These are phyloP conservation scores for Florisuga fusca DNA, from an alignment of 2,797 vertebrate species.

Conservation along the genomic window DNA sequence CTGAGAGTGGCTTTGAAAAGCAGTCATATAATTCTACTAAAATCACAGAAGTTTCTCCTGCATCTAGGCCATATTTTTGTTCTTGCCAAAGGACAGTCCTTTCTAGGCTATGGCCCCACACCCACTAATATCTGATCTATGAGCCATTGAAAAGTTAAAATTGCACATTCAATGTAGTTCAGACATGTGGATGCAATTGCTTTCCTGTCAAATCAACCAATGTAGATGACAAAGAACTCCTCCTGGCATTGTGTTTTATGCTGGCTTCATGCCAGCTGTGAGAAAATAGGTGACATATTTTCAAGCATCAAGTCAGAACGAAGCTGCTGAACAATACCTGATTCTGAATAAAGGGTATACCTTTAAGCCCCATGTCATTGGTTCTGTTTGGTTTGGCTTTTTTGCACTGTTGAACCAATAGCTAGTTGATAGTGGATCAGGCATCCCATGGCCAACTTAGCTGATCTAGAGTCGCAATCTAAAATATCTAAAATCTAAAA, in stretches of 20 bases:
- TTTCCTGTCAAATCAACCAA: not conserved
- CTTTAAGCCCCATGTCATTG: not conserved
- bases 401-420: not conserved
- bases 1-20: slow-evolving; percentile 19
- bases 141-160: not conserved
- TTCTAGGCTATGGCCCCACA: not conserved
- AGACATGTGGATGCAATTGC: not conserved
- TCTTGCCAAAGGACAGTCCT: not conserved
- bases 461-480: not conserved
- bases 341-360: not conserved
- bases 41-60: not conserved
- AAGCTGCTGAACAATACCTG: not conserved
- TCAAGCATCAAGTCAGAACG: not conserved
- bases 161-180: not conserved
- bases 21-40: slow-evolving; percentile 1
- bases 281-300: not conserved
- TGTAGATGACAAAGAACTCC: not conserved
- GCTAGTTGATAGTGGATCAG: not conserved
- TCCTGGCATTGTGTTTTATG: not conserved
- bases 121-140: not conserved
- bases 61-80: not conserved
- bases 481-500: not conserved
- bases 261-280: not conserved
- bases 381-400: not conserved
- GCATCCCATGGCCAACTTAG: not conserved